phyloP scores from a whole-genome alignment of 92 coral and sea anemone genomes.

The Umimayanthus kanabou region DNA sequence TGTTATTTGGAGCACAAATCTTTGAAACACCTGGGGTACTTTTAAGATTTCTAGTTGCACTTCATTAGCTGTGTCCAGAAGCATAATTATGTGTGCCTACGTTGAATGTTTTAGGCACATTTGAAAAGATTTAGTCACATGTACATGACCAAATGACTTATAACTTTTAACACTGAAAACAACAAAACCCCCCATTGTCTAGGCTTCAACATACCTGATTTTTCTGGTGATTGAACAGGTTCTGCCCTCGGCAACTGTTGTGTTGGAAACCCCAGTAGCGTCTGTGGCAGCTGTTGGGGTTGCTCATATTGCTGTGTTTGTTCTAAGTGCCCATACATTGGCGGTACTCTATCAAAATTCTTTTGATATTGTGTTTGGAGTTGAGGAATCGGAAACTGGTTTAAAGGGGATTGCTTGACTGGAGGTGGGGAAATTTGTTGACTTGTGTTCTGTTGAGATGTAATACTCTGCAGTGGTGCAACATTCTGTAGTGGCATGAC shows the following conservation, averaged over 20 bases:
- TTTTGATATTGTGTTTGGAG: slow-evolving; percentile 3
- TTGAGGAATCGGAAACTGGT: slow-evolving; percentile 7
- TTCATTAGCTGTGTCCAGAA: not conserved
- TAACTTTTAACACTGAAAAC: too few relatives aligned
- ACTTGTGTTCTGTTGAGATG: not conserved
- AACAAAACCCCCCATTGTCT: too few relatives aligned
- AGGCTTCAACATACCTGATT: not conserved
- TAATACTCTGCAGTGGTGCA: not conserved
- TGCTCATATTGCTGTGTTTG: slow-evolving; percentile 1
- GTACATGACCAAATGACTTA: too few relatives aligned
- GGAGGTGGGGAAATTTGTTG: not conserved
- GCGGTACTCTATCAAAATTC: not conserved
- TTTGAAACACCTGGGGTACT: too few relatives aligned
- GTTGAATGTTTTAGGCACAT: too few relatives aligned
- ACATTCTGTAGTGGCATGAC: not conserved
- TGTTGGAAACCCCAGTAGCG: not conserved
- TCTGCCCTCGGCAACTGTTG: not conserved
- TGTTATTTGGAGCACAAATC: too few relatives aligned
- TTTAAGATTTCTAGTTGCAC: too few relatives aligned
- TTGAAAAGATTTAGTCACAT: too few relatives aligned
- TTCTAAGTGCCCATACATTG: slow-evolving; percentile 8
- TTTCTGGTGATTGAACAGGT: not conserved
- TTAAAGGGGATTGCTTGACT: slow-evolving; percentile 23
- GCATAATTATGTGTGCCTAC: too few relatives aligned
- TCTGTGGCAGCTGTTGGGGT: slow-evolving; percentile 1